A percentile compares a stretch with the other conserved stretches of the same genome.
Conservation (phyloP, 2,113 vertebrate genomes). For the Cervus canadensis region DNA sequence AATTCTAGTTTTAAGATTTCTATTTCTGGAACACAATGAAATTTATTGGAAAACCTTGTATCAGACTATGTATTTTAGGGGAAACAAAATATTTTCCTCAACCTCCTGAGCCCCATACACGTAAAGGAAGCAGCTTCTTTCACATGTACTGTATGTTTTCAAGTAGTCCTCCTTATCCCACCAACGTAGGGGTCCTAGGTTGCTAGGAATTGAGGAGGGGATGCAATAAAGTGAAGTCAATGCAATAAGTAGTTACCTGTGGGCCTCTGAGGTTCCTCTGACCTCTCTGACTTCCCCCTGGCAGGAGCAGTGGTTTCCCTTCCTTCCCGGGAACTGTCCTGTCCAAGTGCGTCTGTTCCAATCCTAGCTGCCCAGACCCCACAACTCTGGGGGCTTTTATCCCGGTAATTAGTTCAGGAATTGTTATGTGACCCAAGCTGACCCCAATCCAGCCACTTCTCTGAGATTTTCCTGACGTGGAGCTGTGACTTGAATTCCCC, state of each 20-base stretch:
- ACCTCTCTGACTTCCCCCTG: neutral
- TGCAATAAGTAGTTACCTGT: neutral
- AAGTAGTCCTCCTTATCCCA: neutral
- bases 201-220: neutral
- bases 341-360: neutral
- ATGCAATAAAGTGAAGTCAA: neutral
- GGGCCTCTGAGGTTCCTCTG: no score
- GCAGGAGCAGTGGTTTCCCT: accelerated
- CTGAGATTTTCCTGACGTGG: neutral
- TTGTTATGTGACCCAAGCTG: neutral
- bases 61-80: neutral
- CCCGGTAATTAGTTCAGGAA: neutral
- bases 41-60: neutral
- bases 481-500: neutral
- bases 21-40: neutral
- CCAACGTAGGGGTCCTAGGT: neutral
- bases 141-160: neutral
- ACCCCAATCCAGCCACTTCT: neutral
- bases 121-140: neutral
- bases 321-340: neutral
- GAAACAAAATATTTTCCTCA: neutral
- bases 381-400: neutral
- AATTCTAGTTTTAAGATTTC: neutral
- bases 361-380: no score
- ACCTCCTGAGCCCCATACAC: neutral